Evolutionary conservation across 37 sponge, comb jelly and placozoan species (phyloP), one percentile per base, ranked within the genome.

Genomic region (Cliona cf. orientalis): DNA sequence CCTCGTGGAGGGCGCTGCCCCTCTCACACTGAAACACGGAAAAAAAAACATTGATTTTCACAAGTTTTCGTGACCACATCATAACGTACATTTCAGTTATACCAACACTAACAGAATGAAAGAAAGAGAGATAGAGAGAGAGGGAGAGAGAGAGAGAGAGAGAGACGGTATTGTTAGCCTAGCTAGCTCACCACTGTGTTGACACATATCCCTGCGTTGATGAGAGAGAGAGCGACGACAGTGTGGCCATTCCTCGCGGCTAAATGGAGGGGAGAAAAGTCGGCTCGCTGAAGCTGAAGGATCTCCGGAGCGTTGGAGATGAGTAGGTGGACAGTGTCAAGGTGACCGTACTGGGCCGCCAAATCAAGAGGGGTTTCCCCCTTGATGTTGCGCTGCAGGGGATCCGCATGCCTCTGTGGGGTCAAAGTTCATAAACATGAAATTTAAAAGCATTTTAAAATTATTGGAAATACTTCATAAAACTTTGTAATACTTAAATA

Each of bases 231-330:
- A 25, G 84, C 88, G 12, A 94, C 86, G 2, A 74, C 22, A 17
- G 71, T 41, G 84, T 94, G 95, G 17, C 95, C 95, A 46, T 94
- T 94, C 75, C 91, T 66, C 11, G 91, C 95, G 21, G 95, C 95
- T 62, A 94, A 64, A 49, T 94, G 95, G 36, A 94, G 84, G 1
- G 95, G 88, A 28, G 88, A 78, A 67, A 78, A 71, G 5, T 83
- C 44, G 35, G 21, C n/a, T 33, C 84, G 46, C 21, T 56, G 34
- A 28, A 79, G 71, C 0, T 29, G 60, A 28, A 81, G 72, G 19
- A 83, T 64, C 88, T 92, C 82, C 1, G 78, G 82, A 55, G 68
- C 79, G 78, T 76, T 62, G 70, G 91, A 85, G 46, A 89, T 73
- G 43, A 89, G 66, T 21, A 78, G 28, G 71, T 88, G 90, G 72